Base-by-base conservation (phyloP, 2,888 invertebrate genomes). In the Lithophane socia region DNA sequence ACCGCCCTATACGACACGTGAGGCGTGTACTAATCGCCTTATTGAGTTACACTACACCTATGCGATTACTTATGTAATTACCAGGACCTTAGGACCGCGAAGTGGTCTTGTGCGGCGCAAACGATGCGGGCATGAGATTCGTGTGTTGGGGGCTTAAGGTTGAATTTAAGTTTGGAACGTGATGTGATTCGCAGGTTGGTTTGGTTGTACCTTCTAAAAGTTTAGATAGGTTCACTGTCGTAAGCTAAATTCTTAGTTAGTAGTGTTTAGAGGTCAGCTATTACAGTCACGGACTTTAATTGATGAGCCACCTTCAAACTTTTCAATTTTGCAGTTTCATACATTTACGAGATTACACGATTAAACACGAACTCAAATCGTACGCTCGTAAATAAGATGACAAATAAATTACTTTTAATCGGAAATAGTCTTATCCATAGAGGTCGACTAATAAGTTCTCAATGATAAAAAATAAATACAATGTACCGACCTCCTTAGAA, bases 21-120 rank as follows among this genome's bases (percentile, higher is more conserved):
- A 88, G 86, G 77, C 75, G 89, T 70, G 74, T 89, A 83, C 88
- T 91, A 92, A 93, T 91, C 87, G 87, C 88, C 89, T 90, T 90
- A 92, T 91, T 87, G 87, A 86, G 89, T 89, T 89, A 89, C 85
- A 84, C 83, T 87, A 86, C 87, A 88, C 88, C 87, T 90, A 88
- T 86, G 82, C 82, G 85, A 90, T 90, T 88, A 88, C 87, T 88
- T 77, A 86, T 86, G 88, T 89, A 88, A 90, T 92, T 88, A 92
- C 88, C 85, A 86, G 85, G 87, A 79, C 71, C 79, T 86, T 75
- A 73, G 80, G 80, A 78, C 80, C 79, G 84, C 79, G 66, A 81
- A 85, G 79, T 85, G 83, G 82, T 75, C 76, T 68, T 71, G 77
- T 75, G 75, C 49, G 69, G 67, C 66, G 75, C 47, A 74, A 77